Evolutionary conservation across 1,140 invertebrate genomes (phyloP).

Genomic region (Leucophenga varia): DNA sequence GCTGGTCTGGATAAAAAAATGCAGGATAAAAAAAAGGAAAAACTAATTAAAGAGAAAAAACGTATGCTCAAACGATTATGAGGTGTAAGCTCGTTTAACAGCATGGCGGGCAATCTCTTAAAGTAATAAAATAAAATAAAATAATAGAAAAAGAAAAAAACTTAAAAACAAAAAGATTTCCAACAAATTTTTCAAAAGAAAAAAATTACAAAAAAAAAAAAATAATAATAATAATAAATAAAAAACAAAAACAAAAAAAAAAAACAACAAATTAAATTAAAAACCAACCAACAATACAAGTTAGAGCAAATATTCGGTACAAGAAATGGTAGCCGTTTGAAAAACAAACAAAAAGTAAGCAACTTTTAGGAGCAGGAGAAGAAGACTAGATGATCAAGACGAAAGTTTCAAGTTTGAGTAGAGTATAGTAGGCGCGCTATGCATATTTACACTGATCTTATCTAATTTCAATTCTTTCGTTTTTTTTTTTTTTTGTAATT

Average conservation of each 20-base stretch:
- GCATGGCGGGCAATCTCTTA: no score
- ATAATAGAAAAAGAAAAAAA: not conserved
- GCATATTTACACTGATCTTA: slow-evolving; percentile 35
- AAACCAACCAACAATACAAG: no score
- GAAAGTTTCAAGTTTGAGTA: no score
- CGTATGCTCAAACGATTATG: slow-evolving; percentile 86
- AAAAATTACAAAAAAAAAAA: slow-evolving; percentile 2
- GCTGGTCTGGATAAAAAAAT: slow-evolving; percentile 73
- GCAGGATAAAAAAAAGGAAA: slow-evolving; percentile 73
- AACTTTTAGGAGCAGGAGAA: no score
- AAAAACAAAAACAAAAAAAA: not conserved
- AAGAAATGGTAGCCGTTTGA: no score
- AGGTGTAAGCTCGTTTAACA: slow-evolving; percentile 58
- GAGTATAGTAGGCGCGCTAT: slow-evolving; percentile 34
- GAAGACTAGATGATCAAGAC: no score
- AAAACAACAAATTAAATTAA: no score
- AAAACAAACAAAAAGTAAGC: no score
- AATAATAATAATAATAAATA: not conserved
- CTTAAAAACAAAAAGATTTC: not conserved
- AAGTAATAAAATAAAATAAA: no score
- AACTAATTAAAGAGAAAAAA: slow-evolving; percentile 81
- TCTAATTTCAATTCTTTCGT: no score
- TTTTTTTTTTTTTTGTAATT: no score
- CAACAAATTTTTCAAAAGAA: slow-evolving; percentile 11
- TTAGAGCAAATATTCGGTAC: no score